Percentiles rank a stretch among this genome's conserved stretches.
phyloP scores from a whole-genome alignment of 2,797 vertebrate genomes.

The Columba guinea region DNA sequence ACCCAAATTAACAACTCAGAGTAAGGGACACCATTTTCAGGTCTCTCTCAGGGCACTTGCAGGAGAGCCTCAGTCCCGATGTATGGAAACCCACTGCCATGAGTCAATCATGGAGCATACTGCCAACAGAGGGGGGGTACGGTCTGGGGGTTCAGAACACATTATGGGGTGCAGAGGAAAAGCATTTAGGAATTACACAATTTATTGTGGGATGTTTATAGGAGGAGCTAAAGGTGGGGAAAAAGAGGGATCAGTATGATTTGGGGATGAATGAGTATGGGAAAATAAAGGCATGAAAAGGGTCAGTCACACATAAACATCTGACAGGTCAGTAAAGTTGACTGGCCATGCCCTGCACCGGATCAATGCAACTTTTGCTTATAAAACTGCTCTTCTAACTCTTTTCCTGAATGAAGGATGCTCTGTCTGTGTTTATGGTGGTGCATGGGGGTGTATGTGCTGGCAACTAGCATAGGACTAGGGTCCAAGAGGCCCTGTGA shows the following conservation, averaged over 20 bases:
- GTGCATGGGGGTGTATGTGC: too few species aligned
- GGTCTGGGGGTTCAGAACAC: neutral
- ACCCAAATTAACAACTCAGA: neutral
- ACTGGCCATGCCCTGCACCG: neutral
- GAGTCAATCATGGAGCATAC: neutral
- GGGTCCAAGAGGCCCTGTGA: neutral
- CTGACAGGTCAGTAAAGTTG: neutral
- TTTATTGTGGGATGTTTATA: neutral
- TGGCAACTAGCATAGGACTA: neutral
- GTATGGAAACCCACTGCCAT: neutral
- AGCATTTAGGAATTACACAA: neutral
- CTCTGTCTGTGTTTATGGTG: too few species aligned
- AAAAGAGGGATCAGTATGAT: neutral
- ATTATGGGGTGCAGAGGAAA: neutral
- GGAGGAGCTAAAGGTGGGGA: neutral
- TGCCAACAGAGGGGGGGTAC: fast-evolving
- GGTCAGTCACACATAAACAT: neutral
- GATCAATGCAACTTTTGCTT: neutral
- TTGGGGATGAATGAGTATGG: neutral
- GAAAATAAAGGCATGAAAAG: neutral
- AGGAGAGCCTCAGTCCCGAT: neutral
- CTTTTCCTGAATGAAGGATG: too few species aligned
- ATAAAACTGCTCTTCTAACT: neutral
- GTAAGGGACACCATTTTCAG: neutral
- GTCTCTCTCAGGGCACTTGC: neutral